Conservation (phyloP, 2,113 vertebrate genomes). For the Anhinga rufa region DNA sequence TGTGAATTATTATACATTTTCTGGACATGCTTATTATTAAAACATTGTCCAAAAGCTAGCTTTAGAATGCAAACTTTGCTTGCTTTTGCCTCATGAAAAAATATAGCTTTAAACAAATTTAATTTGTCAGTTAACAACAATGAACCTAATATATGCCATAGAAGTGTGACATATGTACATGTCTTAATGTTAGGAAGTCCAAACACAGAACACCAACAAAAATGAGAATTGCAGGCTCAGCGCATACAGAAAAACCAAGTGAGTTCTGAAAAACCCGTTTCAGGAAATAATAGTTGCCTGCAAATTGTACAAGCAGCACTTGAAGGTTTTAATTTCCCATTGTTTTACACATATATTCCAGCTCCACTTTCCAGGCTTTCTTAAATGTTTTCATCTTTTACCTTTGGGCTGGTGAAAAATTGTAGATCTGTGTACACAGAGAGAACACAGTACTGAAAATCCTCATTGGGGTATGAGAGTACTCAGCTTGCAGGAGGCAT, state of each 20-base stretch:
- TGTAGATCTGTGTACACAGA: rapidly evolving
- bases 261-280: not conserved
- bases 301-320: not conserved
- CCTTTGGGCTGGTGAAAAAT: not conserved
- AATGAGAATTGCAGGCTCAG: not conserved
- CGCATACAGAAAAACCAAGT: not conserved
- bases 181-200: not conserved
- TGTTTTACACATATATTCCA: not conserved
- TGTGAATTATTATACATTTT: not conserved
- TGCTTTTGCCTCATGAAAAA: not conserved
- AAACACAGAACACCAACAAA: not conserved
- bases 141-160: not conserved
- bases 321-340: not conserved
- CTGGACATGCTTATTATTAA: not conserved
- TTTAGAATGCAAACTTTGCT: not conserved
- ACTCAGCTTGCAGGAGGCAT: rapidly evolving
- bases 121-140: not conserved
- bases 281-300: not conserved
- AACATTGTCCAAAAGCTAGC: not conserved
- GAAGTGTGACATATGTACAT: not conserved
- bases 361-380: not conserved
- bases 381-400: not conserved
- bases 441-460: not conserved
- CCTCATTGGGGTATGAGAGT: not conserved
- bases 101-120: not conserved